Base-by-base conservation (phyloP, 2,797 vertebrate genomes). In the Cichlasoma orientale region DNA sequence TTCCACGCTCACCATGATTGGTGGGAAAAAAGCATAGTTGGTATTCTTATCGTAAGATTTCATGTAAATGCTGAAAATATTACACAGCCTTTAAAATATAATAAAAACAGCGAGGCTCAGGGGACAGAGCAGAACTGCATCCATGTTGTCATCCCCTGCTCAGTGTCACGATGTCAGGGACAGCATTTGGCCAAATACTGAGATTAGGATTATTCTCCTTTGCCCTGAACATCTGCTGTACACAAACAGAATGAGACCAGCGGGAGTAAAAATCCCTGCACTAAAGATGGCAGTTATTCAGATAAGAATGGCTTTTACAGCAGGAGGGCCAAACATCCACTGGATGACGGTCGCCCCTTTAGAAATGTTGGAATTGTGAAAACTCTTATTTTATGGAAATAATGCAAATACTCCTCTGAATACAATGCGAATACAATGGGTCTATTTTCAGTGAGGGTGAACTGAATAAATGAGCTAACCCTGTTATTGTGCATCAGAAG, bases 141-240 rank as follows among this genome's bases (percentile, higher is more conserved):
- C 66, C 74, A 78, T 89, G 89, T 90, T 90, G 89, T 93, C 91
- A 92, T 82, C 78, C 50, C 74, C 58, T 85, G 56, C 81, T 75
- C 78, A 25, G 72, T 61, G 70, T 54, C 86, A 90, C 87, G 89
- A 91, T 88, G 86, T 90, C 90, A 91, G 63, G 31, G 75, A 53
- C 80, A 61, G 53, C 78, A 50, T 70, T 80, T 7, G 11, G 82
- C 86, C 87, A 90, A 93, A 88, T 82, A 74, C 82, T 68, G 69
- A 91, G 93, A 94, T 93, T 94, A 92, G 92, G 93, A 94, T 95
- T 94, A 94, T 87, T 87, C 76, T 89, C 75, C 56, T 79, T 6
- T 21, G 76, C 73, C 57, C 61, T 71, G 77, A 91, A 92, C 91
- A 92, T 91, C 87, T 90, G 90, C 69, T 91, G 81, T 54, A 69